Evolutionary conservation across 2,797 vertebrate genomes (phyloP), one percentile per base, ranked within the genome.

Genomic region (Platalea minor): DNA sequence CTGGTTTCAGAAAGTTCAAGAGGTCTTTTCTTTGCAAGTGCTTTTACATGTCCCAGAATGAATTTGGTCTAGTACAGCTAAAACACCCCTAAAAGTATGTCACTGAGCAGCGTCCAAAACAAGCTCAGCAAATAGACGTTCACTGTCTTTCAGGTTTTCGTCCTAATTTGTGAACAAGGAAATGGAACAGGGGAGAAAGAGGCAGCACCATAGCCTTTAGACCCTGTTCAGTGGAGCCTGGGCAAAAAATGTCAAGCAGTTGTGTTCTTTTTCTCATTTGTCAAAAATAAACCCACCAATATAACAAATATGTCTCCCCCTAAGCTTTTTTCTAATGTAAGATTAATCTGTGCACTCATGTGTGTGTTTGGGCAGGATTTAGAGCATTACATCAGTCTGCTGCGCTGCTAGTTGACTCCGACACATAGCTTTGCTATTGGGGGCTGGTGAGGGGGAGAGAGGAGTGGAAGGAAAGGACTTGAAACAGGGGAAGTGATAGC

Each of bases 321-420:
- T 75, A 82, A 92, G 87, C 88, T 91, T 89, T 29, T 86, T 82
- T 89, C 80, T 93, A 94, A 80, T 91, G 93, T 90, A 46, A 77
- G 57, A 35, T 85, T 95, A 91, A 95, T 93, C 90, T 91, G 68
- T 57, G 75, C 9, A 3, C 69, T 92, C 4, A 0, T n/a, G 11
- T 57, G 85, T 94, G 67, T 77, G 77, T 92, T 86, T 74, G 92
- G 82, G 73, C 87, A 93, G 95, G 95, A 96, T 96, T 97, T 96
- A 91, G 87, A 95, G 91, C 88, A 65, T 89, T 48, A 8, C 81
- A 81, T 68, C 51, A 57, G 78, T 92, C 72, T 85, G 93, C 82
- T 72, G 35, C 33, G 61, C 68, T 85, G 57, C 37, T 81, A 8
- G 46, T 91, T 85, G 4, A 4, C 76, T 85, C 74, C 5, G 5